Evolutionary conservation across 2,888 invertebrate genomes (phyloP).

Genomic region (Drosophila stalkeri): DNA sequence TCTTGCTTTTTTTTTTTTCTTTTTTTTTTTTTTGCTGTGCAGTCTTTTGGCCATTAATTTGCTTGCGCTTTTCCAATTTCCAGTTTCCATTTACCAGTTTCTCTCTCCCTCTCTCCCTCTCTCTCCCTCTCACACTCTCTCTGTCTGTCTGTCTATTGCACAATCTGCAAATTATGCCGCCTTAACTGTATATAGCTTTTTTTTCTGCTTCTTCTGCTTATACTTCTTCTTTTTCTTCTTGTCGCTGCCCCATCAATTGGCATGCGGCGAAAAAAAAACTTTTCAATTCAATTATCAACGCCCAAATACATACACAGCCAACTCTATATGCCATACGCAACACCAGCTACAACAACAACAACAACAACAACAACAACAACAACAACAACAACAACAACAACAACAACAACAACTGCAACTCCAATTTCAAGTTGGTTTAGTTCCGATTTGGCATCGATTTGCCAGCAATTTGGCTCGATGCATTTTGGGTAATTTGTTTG

Average conservation of each 20-base stretch:
- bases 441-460: conserved; percentile 64
- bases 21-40: neutral
- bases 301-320: conserved; percentile 48
- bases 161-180: conserved; percentile 63
- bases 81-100: conserved; percentile 43
- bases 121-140: neutral
- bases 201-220: neutral
- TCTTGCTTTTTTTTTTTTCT: neutral
- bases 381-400: neutral
- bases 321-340: neutral
- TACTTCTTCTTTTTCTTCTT: neutral
- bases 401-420: neutral
- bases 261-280: conserved; percentile 66
- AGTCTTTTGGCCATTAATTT: conserved; percentile 52
- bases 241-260: conserved; percentile 52
- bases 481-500: conserved; percentile 73
- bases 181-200: conserved; percentile 34
- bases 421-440: conserved; percentile 9
- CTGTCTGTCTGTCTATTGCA: conserved; percentile 43
- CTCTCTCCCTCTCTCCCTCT: neutral
- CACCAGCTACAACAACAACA: neutral
- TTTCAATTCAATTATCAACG: conserved; percentile 78
- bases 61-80: conserved; percentile 50
- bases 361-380: too few species aligned
- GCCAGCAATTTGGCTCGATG: conserved; percentile 55